Percentiles rank a stretch among this genome's conserved stretches.
Evolutionary conservation across 2,888 invertebrate genomes (phyloP).

Genomic region (Embidobia sp.): DNA sequence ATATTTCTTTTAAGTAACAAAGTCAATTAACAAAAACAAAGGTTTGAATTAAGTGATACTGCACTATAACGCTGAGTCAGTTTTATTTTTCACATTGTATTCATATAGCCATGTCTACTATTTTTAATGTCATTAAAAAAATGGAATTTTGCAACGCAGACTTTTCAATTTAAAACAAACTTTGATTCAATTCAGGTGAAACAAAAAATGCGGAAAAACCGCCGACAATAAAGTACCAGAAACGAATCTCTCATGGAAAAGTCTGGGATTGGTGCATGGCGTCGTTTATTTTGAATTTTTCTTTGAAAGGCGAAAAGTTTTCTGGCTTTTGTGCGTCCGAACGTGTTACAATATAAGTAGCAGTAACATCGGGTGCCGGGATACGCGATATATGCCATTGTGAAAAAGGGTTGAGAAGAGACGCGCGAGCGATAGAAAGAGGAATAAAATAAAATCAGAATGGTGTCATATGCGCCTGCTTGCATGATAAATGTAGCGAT

Average conservation of each 20-base stretch:
- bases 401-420: slow-evolving; percentile 70
- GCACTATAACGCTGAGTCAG: no score
- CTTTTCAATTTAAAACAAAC: no score
- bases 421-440: slow-evolving; percentile 70
- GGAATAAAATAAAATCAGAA: slow-evolving; percentile 81
- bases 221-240: no score
- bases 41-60: no score
- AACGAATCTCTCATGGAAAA: slow-evolving; percentile 16
- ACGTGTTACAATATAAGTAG: slow-evolving; percentile 66
- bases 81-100: no score
- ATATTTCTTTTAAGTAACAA: no score
- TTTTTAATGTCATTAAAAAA: no score
- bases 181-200: no score
- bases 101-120: no score
- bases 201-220: no score
- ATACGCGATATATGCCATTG: slow-evolving; percentile 62
- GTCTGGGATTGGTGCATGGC: slow-evolving; percentile 20
- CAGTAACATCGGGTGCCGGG: slow-evolving; percentile 61
- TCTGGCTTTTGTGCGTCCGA: slow-evolving; percentile 63
- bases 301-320: slow-evolving; percentile 53
- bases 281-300: slow-evolving; percentile 53
- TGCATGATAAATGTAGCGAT: slow-evolving; percentile 82
- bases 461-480: slow-evolving; percentile 81
- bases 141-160: no score
- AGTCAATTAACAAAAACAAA: no score